These are phyloP conservation scores for Xenotilapia longispinis DNA, from an alignment of 2,113 vertebrate genomes.

Conservation along the genomic window DNA sequence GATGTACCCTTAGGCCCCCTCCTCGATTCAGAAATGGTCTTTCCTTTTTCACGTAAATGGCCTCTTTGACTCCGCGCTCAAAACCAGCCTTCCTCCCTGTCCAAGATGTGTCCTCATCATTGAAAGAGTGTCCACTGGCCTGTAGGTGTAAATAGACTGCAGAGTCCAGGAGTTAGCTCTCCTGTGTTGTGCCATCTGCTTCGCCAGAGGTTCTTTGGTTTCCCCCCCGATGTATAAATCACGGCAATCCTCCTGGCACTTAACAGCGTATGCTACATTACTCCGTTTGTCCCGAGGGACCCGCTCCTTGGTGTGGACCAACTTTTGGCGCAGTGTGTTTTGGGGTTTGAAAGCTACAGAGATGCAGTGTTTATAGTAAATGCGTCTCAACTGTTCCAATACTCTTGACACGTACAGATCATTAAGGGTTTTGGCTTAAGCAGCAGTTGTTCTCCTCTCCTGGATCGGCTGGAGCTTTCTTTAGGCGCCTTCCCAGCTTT, in stretches of 20 bases:
- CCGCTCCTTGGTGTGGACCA: not conserved
- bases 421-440: not conserved
- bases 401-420: not conserved
- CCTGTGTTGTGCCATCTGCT: not conserved
- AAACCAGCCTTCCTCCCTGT: not conserved
- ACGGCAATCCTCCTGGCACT: not conserved
- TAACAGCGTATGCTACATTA: not conserved
- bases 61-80: not conserved
- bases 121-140: not conserved
- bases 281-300: not conserved
- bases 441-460: not conserved
- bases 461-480: not conserved
- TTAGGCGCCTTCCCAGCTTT: fast-evolving
- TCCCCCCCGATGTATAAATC: not conserved
- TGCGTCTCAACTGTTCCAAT: not conserved
- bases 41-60: not conserved
- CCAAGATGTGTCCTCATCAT: not conserved
- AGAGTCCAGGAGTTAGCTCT: not conserved
- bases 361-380: not conserved
- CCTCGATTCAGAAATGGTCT: not conserved
- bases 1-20: not conserved
- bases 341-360: not conserved
- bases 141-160: not conserved
- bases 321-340: not conserved
- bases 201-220: not conserved